Percentiles rank a stretch among this genome's conserved stretches.
phyloP scores from a whole-genome alignment of 2,797 vertebrate genomes.

The Simalia tracyae region DNA sequence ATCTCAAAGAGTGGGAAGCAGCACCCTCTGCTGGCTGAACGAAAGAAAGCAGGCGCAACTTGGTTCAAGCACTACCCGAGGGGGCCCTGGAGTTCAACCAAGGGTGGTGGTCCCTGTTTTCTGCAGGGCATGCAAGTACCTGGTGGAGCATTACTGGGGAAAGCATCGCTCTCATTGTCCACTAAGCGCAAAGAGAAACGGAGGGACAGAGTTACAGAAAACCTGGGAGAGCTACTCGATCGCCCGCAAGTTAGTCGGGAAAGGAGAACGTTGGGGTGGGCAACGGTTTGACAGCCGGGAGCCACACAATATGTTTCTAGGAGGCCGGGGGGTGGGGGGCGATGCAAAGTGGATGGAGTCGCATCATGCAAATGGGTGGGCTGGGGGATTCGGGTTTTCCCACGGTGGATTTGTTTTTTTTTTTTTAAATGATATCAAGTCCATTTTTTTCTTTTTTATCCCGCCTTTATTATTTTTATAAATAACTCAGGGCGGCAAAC shows the following conservation, averaged over 20 bases:
- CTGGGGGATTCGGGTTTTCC: not conserved
- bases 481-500: no score
- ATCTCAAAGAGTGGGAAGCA: not conserved
- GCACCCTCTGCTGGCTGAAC: constrained; percentile 60
- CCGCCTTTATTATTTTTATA: no score
- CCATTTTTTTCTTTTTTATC: no score
- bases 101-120: not conserved
- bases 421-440: not conserved
- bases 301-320: not conserved
- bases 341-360: not conserved
- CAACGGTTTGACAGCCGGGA: not conserved
- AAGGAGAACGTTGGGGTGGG: not conserved
- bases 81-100: not conserved
- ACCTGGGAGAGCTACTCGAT: constrained; percentile 20
- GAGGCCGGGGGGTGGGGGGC: not conserved
- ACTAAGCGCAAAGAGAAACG: constrained; percentile 43
- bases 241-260: not conserved
- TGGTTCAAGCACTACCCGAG: not conserved
- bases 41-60: not conserved
- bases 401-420: not conserved
- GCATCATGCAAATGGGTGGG: not conserved
- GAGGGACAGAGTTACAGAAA: constrained; percentile 43
- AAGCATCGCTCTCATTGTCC: constrained; percentile 37
- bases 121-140: constrained; percentile 37
- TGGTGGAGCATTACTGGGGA: constrained; percentile 42